Evolutionary conservation across 2,113 vertebrate genomes (phyloP), one percentile per base, ranked within the genome.

Genomic region (Papio anubis): DNA sequence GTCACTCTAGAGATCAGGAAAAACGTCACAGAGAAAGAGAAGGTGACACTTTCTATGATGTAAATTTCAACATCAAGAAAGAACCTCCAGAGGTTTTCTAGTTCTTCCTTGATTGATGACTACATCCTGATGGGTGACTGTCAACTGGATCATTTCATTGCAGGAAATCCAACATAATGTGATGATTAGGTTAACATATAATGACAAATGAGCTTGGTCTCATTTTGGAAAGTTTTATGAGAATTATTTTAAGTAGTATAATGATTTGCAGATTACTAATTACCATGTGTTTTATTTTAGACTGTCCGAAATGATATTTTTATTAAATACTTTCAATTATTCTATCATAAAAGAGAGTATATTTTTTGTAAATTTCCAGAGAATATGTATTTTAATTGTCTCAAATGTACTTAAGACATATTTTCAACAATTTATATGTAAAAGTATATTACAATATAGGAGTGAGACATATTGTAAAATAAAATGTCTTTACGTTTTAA

Each of bases 241-340:
- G 25, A 85, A 43, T 93, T 78, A 88, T 72, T 93, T 93, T 93
- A 96, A 86, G 73, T 55, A 79, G 73, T 48, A n/a, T 61, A 73
- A 90, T 55, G 64, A 61, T 80, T 96, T 86, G 16, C 40, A 89
- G 70, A 70, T 72, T 57, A 80, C 79, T 96, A 90, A 86, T 66
- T 86, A 90, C 21, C 5, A 8, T 72, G 30, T 14, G 43, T 61
- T 93, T 93, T 72, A 68, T 82, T 78, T 94, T 27, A 27, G 79
- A 57, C 25, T 70, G 25, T n/a, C 70, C 78, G 48, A 93, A 93
- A 93, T 59, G 48, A 59, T 16, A 83, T 40, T 93, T 68, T 40
- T 59, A 57, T 50, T 93, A 93, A 93, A 78, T 70, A 52, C 4
- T 84, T 84, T 13, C 38, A 75, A 75, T 45, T 79, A 25, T 48